phyloP scores from a whole-genome alignment of 2,888 invertebrate species.

The Ennomos quercinarius region DNA sequence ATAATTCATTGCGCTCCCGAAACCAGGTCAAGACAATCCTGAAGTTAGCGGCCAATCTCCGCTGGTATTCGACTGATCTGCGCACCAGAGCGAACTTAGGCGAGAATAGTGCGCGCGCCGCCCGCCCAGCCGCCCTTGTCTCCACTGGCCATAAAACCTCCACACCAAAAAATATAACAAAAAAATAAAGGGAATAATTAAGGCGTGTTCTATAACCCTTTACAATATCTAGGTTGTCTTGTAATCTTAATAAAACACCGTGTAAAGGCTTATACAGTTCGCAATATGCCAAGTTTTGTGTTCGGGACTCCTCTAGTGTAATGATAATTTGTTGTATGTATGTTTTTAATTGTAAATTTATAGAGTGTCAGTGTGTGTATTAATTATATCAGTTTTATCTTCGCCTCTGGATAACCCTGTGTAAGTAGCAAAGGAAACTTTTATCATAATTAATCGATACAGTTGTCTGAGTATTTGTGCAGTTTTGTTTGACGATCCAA shows the following conservation, averaged over 20 bases:
- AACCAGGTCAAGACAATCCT: conserved; percentile 66
- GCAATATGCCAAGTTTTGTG: conserved; percentile 48
- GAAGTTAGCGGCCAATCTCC: conserved; percentile 42
- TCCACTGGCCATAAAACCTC: conserved; percentile 49
- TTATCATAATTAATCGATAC: too few relatives aligned
- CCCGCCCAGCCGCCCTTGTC: conserved; percentile 53
- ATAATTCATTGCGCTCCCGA: conserved; percentile 70
- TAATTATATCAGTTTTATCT: conserved; percentile 43
- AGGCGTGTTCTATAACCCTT: conserved; percentile 9
- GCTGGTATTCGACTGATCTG: conserved; percentile 1
- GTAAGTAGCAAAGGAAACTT: conserved; percentile 46
- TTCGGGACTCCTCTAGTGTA: conserved; percentile 43
- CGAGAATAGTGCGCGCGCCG: conserved; percentile 57
- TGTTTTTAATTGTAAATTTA: conserved; percentile 38
- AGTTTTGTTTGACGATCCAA: neutral
- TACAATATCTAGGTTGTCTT: conserved; percentile 11
- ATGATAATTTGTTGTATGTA: conserved; percentile 41
- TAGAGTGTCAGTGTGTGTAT: conserved; percentile 43
- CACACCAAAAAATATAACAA: conserved; percentile 47
- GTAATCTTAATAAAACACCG: conserved; percentile 2
- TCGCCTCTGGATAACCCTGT: conserved; percentile 53
- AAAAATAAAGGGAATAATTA: conserved; percentile 39
- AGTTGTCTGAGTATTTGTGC: too few relatives aligned
- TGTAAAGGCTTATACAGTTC: neutral
- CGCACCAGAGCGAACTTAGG: conserved; percentile 48